Evolutionary conservation across 2,797 vertebrate genomes (phyloP).

Genomic region (Thripadectes ignobilis): DNA sequence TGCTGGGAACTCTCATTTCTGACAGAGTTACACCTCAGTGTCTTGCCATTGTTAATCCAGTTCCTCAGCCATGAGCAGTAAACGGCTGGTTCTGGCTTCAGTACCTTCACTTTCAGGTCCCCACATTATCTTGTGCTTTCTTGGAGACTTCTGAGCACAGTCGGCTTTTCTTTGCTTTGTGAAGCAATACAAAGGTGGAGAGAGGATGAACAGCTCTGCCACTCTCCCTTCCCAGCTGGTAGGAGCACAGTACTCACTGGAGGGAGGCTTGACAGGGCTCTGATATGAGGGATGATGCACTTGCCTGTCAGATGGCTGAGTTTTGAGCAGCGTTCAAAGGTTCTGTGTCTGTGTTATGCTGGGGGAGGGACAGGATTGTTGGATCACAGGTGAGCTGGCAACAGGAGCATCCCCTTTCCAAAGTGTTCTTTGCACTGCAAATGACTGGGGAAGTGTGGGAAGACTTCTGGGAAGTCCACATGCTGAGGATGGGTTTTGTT

Average conservation of each 20-base stretch:
- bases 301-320: not conserved
- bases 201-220: not conserved
- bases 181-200: not conserved
- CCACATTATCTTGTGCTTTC: not conserved
- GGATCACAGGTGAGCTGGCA: not conserved
- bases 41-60: rapidly evolving
- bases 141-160: not conserved
- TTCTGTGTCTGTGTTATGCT: not conserved
- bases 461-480: not conserved
- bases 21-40: rapidly evolving
- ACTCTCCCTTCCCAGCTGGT: not conserved
- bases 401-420: not conserved
- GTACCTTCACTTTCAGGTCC: not conserved
- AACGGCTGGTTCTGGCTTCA: not conserved
- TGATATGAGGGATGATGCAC: not conserved
- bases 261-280: not conserved
- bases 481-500: not conserved
- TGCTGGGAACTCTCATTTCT: not conserved
- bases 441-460: not conserved
- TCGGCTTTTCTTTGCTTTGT: not conserved
- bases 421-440: not conserved
- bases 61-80: not conserved
- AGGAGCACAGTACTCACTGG: not conserved
- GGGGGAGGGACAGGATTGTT: not conserved
- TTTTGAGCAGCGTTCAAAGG: not conserved